These are phyloP conservation scores for Himalopsyche anomala DNA, from an alignment of 2,888 invertebrate genomes.

Conservation along the genomic window DNA sequence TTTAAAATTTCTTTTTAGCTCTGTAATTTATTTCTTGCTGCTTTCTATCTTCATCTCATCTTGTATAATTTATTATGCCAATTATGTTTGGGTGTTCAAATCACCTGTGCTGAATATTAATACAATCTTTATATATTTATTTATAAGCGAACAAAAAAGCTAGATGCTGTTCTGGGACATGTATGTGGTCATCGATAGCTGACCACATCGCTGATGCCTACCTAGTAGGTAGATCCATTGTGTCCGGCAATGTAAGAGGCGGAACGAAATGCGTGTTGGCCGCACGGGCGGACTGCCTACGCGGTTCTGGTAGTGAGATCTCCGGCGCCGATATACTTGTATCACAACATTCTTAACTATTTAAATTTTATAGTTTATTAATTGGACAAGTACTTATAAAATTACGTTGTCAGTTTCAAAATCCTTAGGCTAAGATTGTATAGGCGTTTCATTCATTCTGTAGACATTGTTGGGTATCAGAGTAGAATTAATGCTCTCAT, in stretches of 20 bases:
- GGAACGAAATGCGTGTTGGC: neutral
- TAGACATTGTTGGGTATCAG: too few relatives aligned
- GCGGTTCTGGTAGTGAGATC: neutral
- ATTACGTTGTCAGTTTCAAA: neutral
- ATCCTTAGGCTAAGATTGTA: too few relatives aligned
- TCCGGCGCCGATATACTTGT: conserved; percentile 10
- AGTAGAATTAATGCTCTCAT: too few relatives aligned
- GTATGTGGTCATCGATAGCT: conserved; percentile 26
- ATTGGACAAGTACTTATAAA: neutral
- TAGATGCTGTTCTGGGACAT: conserved; percentile 29
- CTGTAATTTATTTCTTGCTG: too few relatives aligned
- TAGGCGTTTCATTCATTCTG: too few relatives aligned
- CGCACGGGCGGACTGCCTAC: conserved; percentile 16
- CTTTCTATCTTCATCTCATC: neutral
- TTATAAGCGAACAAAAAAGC: neutral
- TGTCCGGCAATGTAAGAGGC: neutral
- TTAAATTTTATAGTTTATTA: conserved; percentile 7
- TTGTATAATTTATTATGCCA: neutral
- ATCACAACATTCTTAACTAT: conserved; percentile 8
- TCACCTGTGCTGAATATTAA: conserved; percentile 30
- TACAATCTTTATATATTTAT: neutral
- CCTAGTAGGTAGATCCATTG: neutral
- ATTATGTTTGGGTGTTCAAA: neutral
- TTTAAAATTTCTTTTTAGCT: too few relatives aligned
- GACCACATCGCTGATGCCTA: neutral